Conservation (phyloP, 2,113 vertebrate species). For the Scortum barcoo region DNA sequence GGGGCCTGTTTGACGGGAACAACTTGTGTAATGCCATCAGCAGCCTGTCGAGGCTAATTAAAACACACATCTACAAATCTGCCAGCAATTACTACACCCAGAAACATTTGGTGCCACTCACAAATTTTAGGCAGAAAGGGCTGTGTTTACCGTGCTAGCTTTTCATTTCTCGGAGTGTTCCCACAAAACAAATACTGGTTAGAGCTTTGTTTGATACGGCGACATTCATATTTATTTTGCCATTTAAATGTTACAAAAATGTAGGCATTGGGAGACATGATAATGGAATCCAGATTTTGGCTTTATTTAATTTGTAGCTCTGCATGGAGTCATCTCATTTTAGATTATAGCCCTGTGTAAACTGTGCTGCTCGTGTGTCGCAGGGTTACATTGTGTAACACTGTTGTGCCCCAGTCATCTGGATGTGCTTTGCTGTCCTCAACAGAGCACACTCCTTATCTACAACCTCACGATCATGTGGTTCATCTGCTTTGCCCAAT, state of each 20-base stretch:
- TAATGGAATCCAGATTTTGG: conserved; percentile 83
- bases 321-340: conserved; percentile 80
- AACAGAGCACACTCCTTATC: conserved; percentile 75
- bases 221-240: conserved; percentile 83
- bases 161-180: conserved; percentile 81
- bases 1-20: conserved; percentile 63
- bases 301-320: conserved; percentile 87
- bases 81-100: conserved; percentile 80
- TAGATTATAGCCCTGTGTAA: conserved; percentile 83
- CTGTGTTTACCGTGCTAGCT: conserved; percentile 82
- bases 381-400: conserved; percentile 69
- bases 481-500: conserved; percentile 64
- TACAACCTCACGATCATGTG: conserved; percentile 70
- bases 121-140: conserved; percentile 76
- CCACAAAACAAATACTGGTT: conserved; percentile 85
- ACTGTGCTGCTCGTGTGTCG: conserved; percentile 70
- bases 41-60: conserved; percentile 82
- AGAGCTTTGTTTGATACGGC: conserved; percentile 78
- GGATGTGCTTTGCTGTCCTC: conserved; percentile 82
- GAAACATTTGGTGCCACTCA: conserved; percentile 81
- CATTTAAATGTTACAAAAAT: conserved; percentile 83
- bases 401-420: conserved; percentile 77
- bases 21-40: conserved; percentile 72
- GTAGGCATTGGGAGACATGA: conserved; percentile 81
- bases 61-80: conserved; percentile 84